Evolutionary conservation across 2,113 vertebrate species (phyloP), one percentile per base, ranked within the genome.

Genomic region (Muntiacus muntjak): DNA sequence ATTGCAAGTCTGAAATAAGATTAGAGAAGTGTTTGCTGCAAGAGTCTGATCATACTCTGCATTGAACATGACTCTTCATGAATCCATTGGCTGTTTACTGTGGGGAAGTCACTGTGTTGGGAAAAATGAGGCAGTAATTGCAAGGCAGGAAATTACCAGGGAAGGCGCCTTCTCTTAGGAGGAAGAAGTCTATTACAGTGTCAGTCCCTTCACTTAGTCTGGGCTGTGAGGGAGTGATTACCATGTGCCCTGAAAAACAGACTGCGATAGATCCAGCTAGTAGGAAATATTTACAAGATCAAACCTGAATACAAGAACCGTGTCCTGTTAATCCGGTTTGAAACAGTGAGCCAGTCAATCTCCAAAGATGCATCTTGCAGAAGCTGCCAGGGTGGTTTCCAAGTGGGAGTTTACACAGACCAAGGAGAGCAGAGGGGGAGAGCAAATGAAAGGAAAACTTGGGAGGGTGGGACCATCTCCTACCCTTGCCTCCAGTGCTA

Each of bases 1-100:
- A 84, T 19, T 88, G 78, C 62, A 91, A 84, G 87, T 83, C 76
- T 79, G 50, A 98, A 96, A 89, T 14, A 89, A 92, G 97, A 98
- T 95, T 82, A 83, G 97, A 85, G 85, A 87, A 60, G 43, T 21
- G 52, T 15, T 67, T 94, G 55, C 97, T 93, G 0, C 28, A 1
- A 2, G 64, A 74, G n/a, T 47, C 86, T 98, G 94, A 54, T 89
- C 86, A 90, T 28, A 71, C 28, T 50, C 89, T 97, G 54, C 54
- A 84, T 76, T 23, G 50, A 50, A 12, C 52, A 33, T 7, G 83
- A n/a, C 54, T 17, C 7, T 40, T 67, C 3, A 5, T 60, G 64
- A 84, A 43, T 16, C 64, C 81, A 30, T 30, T 0, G 26, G 47
- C 0, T 92, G 87, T 85, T 95, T 93, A 94, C 87, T n/a, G 33